phyloP scores from a whole-genome alignment of 2,888 invertebrate genomes.

The Apodemia hepburni region DNA sequence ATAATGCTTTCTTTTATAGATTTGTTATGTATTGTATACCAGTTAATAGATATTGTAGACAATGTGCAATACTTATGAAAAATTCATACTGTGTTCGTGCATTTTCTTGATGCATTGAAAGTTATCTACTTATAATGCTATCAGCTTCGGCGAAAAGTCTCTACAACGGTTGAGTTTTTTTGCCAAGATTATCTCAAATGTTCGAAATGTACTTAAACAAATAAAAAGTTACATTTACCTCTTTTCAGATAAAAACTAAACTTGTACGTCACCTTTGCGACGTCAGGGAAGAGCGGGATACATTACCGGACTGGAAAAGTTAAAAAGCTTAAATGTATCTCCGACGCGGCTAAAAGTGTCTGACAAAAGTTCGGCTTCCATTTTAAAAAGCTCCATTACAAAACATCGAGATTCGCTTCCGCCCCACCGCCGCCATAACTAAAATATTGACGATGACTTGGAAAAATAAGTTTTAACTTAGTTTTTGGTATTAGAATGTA shows the following conservation, averaged over 20 bases:
- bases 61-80: no score
- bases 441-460: conserved; percentile 14
- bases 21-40: no score
- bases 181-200: conserved; percentile 61
- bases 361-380: conserved; percentile 80
- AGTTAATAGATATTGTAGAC: no score
- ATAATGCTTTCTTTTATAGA: no score
- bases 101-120: no score
- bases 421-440: conserved; percentile 60
- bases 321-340: conserved; percentile 81
- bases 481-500: background rate
- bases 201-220: conserved; percentile 53
- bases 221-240: conserved; percentile 60
- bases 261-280: conserved; percentile 66
- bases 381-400: conserved; percentile 81
- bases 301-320: conserved; percentile 80
- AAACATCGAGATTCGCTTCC: conserved; percentile 80
- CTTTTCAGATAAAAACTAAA: conserved; percentile 58
- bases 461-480: background rate
- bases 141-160: no score
- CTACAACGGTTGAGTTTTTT: conserved; percentile 36
- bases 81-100: no score
- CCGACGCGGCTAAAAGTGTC: conserved; percentile 79
- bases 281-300: conserved; percentile 71
- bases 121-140: no score